phyloP scores from a whole-genome alignment of 2,888 invertebrate species.

The Plutella xylostella region DNA sequence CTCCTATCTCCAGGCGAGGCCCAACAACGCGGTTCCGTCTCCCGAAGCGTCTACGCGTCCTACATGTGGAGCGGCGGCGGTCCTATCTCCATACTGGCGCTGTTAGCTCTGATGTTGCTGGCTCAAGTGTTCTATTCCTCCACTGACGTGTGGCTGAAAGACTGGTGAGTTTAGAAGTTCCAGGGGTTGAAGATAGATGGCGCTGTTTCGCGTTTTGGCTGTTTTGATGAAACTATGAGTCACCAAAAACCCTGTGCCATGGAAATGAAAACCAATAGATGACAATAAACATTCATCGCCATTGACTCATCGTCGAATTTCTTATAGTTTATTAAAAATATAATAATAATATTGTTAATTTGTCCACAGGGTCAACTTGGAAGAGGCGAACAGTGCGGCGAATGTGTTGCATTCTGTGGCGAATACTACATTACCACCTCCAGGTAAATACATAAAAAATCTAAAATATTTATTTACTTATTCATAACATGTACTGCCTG shows the following conservation, averaged over 20 bases:
- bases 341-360: slow-evolving; percentile 14
- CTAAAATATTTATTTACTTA: too few species aligned
- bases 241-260: too few species aligned
- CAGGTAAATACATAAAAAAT: too few species aligned
- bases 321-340: too few species aligned
- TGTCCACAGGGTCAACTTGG: slow-evolving; percentile 65
- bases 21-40: slow-evolving; percentile 56
- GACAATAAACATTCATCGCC: too few species aligned
- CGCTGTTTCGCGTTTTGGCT: not conserved
- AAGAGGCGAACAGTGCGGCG: slow-evolving; percentile 47
- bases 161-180: slow-evolving; percentile 44
- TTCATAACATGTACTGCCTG: too few species aligned
- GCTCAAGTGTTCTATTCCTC: slow-evolving; percentile 72
- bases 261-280: too few species aligned
- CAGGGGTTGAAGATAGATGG: too few species aligned
- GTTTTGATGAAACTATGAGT: too few species aligned
- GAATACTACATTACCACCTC: slow-evolving; percentile 13
- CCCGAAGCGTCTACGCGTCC: slow-evolving; percentile 52
- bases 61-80: slow-evolving; percentile 72
- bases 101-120: slow-evolving; percentile 59
- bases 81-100: slow-evolving; percentile 49
- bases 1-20: slow-evolving; percentile 36
- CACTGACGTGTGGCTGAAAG: slow-evolving; percentile 73
- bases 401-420: too few species aligned
- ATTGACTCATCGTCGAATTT: too few species aligned